Evolutionary conservation across 2,113 vertebrate genomes (phyloP).

Genomic region (Siniperca chuatsi): DNA sequence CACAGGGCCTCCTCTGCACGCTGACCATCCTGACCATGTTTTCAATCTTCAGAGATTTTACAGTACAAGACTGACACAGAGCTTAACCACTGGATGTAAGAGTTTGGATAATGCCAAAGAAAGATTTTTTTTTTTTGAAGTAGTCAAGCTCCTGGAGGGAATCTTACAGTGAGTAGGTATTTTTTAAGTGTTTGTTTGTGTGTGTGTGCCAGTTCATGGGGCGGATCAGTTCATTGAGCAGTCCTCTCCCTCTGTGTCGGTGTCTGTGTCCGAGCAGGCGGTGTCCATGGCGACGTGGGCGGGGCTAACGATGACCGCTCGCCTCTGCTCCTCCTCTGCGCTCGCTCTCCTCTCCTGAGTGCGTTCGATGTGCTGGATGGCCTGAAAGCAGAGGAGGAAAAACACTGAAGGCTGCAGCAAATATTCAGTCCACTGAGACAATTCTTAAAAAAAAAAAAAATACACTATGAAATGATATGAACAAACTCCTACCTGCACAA

Average conservation of each 20-base stretch:
- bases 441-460: neutral
- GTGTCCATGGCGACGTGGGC: constrained; percentile 86
- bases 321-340: constrained; percentile 92
- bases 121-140: constrained; percentile 49
- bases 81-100: constrained; percentile 76
- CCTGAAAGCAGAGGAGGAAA: constrained; percentile 77
- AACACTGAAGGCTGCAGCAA: neutral
- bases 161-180: constrained; percentile 78
- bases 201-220: constrained; percentile 26
- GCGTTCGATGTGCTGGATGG: constrained; percentile 99
- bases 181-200: constrained; percentile 20
- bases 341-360: constrained; percentile 91
- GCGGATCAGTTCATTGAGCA: constrained; percentile 90
- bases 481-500: constrained; percentile 91
- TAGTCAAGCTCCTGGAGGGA: constrained; percentile 77
- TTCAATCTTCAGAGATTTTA: constrained; percentile 61
- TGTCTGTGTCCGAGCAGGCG: constrained; percentile 93
- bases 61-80: constrained; percentile 69
- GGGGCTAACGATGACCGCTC: constrained; percentile 93
- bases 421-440: neutral
- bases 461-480: neutral
- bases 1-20: constrained; percentile 42
- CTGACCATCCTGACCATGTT: constrained; percentile 45
- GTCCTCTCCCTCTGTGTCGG: constrained; percentile 92
- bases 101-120: constrained; percentile 74